Conservation (phyloP, 2,113 vertebrate genomes). For the Chrysemys picta region DNA sequence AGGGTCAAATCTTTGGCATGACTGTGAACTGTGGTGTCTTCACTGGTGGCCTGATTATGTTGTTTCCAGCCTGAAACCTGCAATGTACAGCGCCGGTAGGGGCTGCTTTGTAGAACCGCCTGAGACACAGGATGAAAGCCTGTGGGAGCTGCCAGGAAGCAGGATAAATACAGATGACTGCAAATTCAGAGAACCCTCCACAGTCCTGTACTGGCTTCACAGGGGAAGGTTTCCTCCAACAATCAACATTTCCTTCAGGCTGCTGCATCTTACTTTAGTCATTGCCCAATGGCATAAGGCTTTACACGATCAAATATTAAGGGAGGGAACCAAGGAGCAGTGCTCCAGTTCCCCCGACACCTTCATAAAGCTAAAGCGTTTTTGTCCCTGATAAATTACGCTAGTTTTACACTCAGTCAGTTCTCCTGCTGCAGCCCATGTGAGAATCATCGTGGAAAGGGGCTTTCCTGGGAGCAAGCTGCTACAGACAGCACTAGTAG, state of each 20-base stretch:
- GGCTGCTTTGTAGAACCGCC: background rate
- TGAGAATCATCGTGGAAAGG: background rate
- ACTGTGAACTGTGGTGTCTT: background rate
- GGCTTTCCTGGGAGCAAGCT: background rate
- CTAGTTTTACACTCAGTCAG: background rate
- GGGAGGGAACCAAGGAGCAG: background rate
- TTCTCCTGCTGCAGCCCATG: rapidly evolving
- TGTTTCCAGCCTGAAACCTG: background rate
- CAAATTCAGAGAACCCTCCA: background rate
- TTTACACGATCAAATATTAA: background rate
- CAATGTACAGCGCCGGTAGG: background rate
- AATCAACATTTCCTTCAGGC: background rate
- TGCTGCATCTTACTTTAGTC: background rate
- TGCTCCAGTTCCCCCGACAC: no score
- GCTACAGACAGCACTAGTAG: background rate
- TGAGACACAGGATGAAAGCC: background rate
- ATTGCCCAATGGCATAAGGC: background rate
- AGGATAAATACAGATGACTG: background rate
- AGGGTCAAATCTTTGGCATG: background rate
- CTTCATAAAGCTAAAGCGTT: background rate
- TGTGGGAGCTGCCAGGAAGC: background rate
- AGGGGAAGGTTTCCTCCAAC: background rate
- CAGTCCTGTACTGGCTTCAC: background rate
- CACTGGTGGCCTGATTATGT: background rate
- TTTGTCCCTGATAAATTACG: background rate